Conservation (phyloP, 2,888 invertebrate genomes). For the Aporophyla nigra region DNA sequence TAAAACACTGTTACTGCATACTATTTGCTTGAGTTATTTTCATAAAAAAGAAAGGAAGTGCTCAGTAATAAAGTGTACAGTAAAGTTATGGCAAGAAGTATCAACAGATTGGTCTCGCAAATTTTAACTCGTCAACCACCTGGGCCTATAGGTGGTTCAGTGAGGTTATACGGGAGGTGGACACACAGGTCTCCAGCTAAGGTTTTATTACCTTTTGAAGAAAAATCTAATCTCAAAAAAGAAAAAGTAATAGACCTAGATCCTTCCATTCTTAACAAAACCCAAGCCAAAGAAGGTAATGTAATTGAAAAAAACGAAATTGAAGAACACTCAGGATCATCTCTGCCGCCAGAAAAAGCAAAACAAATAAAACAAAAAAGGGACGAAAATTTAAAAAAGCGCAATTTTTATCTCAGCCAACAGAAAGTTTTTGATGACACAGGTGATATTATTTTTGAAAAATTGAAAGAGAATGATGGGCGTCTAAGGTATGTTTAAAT, state of each 20-base stretch:
- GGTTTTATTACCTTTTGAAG: slow-evolving; percentile 88
- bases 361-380: slow-evolving; percentile 78
- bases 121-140: slow-evolving; percentile 64
- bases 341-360: slow-evolving; percentile 67
- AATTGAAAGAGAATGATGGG: slow-evolving; percentile 92
- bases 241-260: slow-evolving; percentile 85
- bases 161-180: slow-evolving; percentile 87
- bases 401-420: slow-evolving; percentile 80
- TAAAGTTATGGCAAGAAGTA: slow-evolving; percentile 69
- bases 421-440: slow-evolving; percentile 89
- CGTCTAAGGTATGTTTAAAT: slow-evolving; percentile 85
- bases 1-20: not conserved
- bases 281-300: slow-evolving; percentile 50
- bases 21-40: not conserved
- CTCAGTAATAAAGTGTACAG: not conserved
- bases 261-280: slow-evolving; percentile 70
- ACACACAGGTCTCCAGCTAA: slow-evolving; percentile 88
- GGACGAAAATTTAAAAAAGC: slow-evolving; percentile 77
- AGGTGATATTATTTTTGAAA: slow-evolving; percentile 91
- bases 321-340: slow-evolving; percentile 28
- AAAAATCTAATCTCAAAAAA: slow-evolving; percentile 77
- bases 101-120: slow-evolving; percentile 68
- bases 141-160: slow-evolving; percentile 50
- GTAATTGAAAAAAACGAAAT: slow-evolving; percentile 33
- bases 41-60: not conserved